Evolutionary conservation across 2,888 invertebrate genomes (phyloP).

Genomic region (Altica lythri): DNA sequence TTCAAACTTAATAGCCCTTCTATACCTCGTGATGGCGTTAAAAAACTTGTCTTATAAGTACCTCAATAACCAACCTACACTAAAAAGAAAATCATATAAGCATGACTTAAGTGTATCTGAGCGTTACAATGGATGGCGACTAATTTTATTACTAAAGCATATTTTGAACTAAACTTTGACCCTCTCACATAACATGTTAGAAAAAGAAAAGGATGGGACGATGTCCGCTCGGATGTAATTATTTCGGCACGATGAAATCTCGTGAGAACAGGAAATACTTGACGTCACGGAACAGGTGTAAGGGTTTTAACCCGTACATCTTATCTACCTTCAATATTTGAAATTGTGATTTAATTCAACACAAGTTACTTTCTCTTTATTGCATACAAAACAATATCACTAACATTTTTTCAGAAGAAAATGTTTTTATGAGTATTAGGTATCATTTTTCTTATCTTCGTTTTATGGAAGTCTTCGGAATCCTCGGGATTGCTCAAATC

Average conservation of each 20-base stretch:
- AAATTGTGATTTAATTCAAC: conserved; percentile 11
- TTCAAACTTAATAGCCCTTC: too few species aligned
- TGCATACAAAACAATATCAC: too few species aligned
- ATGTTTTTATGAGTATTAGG: too few species aligned
- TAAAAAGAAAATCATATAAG: background rate
- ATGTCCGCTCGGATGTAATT: conserved; percentile 55
- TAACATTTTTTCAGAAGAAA: too few species aligned
- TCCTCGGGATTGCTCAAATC: too few species aligned
- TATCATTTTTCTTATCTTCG: too few species aligned
- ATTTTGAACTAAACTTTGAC: conserved; percentile 27
- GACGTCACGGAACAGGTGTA: conserved; percentile 55
- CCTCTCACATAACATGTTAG: conserved; percentile 28
- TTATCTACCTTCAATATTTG: conserved; percentile 19
- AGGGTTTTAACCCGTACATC: conserved; percentile 50
- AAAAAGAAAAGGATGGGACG: conserved; percentile 29
- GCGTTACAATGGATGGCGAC: conserved; percentile 10
- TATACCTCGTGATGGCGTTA: too few species aligned
- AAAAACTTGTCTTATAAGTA: too few species aligned
- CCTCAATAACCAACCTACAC: conserved; percentile 2
- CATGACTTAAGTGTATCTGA: conserved; percentile 5
- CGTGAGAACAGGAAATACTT: conserved; percentile 57
- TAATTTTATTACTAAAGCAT: conserved; percentile 10
- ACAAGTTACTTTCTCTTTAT: too few species aligned
- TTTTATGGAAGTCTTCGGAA: background rate
- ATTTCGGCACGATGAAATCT: conserved; percentile 57